Conservation (phyloP, 2,113 vertebrate genomes). For the Callorhinus ursinus region DNA sequence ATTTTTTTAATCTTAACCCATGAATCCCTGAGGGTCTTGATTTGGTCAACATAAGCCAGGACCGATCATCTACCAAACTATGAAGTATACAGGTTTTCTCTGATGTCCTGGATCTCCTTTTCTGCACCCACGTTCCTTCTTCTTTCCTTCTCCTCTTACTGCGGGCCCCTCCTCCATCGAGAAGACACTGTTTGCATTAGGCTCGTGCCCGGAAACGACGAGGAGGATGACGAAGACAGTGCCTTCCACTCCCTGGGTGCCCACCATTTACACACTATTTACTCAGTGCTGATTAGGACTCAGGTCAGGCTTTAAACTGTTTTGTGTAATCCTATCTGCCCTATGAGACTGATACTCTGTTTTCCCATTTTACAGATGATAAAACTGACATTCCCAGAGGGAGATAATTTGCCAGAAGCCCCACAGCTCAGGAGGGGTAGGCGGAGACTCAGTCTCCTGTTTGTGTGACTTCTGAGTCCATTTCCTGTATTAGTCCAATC, state of each 20-base stretch:
- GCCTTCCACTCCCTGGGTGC: not conserved
- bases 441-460: not conserved
- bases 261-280: not conserved
- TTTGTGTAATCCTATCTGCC: not conserved
- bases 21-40: not conserved
- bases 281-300: not conserved
- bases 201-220: not conserved
- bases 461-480: not conserved
- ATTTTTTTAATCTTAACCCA: not conserved
- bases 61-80: not conserved
- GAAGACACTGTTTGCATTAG: not conserved
- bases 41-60: not conserved
- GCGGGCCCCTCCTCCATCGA: not conserved
- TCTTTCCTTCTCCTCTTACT: not conserved
- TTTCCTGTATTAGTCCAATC: not conserved
- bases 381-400: not conserved
- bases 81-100: not conserved
- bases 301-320: not conserved
- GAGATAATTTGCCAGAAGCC: not conserved
- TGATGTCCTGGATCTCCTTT: not conserved
- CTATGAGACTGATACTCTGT: not conserved
- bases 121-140: not conserved
- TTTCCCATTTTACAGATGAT: not conserved
- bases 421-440: not conserved
- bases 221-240: too few relatives aligned